phyloP scores from a whole-genome alignment of 2,888 invertebrate genomes.

The Hetaerina titia region DNA sequence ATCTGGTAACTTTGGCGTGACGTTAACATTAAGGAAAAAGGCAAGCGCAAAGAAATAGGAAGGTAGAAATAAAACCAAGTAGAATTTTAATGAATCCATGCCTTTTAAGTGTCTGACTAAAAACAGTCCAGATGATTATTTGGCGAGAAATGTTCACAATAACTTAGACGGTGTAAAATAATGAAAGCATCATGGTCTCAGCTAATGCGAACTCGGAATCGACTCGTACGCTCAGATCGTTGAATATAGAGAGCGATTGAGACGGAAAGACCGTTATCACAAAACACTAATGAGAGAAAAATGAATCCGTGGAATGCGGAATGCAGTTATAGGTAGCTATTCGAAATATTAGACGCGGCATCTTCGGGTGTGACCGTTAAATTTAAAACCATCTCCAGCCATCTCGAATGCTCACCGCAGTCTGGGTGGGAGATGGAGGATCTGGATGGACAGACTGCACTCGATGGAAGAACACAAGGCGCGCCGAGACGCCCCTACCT shows the following conservation, averaged over 20 bases:
- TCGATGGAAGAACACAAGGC: neutral
- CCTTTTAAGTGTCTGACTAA: too few species aligned
- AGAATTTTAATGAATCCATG: too few species aligned
- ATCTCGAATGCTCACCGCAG: too few species aligned
- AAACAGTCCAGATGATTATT: too few species aligned
- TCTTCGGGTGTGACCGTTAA: neutral
- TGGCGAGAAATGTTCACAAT: too few species aligned
- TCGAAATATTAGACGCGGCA: constrained; percentile 21
- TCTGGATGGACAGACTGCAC: neutral
- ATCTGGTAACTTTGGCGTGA: too few species aligned
- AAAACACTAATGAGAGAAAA: neutral
- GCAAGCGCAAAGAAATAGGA: too few species aligned
- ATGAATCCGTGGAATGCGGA: constrained; percentile 8
- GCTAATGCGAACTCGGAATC: neutral
- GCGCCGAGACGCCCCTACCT: neutral
- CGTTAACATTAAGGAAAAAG: too few species aligned
- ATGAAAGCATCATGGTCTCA: too few species aligned
- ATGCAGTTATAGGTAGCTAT: constrained; percentile 23
- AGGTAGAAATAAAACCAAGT: too few species aligned
- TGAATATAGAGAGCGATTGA: neutral
- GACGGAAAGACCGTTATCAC: neutral
- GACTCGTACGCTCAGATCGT: neutral
- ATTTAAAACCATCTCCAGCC: neutral
- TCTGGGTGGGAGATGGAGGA: neutral
- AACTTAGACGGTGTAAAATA: too few species aligned